A percentile compares a stretch with the other conserved stretches of the same genome.
Conservation (phyloP, 2,113 vertebrate genomes). For the Engraulis encrasicolus region DNA sequence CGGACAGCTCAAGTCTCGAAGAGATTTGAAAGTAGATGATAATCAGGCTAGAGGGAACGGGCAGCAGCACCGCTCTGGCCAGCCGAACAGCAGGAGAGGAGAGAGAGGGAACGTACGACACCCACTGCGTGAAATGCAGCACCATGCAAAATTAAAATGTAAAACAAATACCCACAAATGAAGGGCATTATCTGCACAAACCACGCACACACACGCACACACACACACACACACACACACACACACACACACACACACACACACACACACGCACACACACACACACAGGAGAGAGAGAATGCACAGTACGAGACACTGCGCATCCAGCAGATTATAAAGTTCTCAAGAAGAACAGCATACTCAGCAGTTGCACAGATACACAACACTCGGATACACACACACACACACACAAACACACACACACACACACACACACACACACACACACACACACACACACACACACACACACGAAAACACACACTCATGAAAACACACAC, state of each 20-base stretch:
- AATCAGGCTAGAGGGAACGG: too few species aligned
- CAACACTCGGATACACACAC: too few species aligned
- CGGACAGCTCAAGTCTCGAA: too few species aligned
- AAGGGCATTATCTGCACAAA: too few species aligned
- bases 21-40: too few species aligned
- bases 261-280: neutral
- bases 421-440: neutral
- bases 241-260: neutral
- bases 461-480: neutral
- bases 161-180: too few species aligned
- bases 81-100: too few species aligned
- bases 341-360: neutral
- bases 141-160: too few species aligned
- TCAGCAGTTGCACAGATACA: neutral
- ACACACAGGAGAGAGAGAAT: neutral
- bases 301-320: neutral
- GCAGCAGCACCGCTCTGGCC: too few species aligned
- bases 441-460: neutral
- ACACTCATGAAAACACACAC: neutral
- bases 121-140: too few species aligned
- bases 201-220: too few species aligned
- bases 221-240: constrained; percentile 11
- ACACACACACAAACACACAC: neutral
- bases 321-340: constrained; percentile 4
- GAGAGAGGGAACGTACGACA: too few species aligned